phyloP scores from a whole-genome alignment of 1,140 invertebrate genomes.

The Aporrectodea caliginosa region DNA sequence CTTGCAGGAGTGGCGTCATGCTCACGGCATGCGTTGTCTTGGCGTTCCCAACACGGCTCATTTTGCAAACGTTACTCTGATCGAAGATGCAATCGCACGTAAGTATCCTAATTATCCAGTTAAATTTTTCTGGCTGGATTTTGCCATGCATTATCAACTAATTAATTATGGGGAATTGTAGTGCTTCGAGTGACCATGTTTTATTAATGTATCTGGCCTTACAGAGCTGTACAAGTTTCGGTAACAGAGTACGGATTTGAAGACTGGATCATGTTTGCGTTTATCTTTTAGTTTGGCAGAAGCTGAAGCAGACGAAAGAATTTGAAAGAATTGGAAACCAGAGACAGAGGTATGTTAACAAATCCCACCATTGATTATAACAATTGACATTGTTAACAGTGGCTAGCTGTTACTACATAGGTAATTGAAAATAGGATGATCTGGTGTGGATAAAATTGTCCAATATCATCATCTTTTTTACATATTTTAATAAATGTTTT shows the following conservation, averaged over 20 bases:
- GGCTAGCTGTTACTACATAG: conserved; percentile 8
- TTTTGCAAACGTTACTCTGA: conserved; percentile 98
- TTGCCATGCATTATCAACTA: too few relatives aligned
- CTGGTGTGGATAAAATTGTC: too few relatives aligned
- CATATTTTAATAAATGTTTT: not conserved
- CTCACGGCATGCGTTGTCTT: conserved; percentile 95
- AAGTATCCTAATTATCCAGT: too few relatives aligned
- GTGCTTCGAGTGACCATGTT: too few relatives aligned
- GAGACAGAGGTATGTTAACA: conserved; percentile 71
- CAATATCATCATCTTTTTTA: too few relatives aligned
- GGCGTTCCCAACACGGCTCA: conserved; percentile 99
- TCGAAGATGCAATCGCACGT: conserved; percentile 93
- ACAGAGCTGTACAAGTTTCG: too few relatives aligned
- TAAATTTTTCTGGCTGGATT: too few relatives aligned
- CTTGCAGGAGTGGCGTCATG: conserved; percentile 90
- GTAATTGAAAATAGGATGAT: too few relatives aligned
- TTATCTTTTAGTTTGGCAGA: conserved; percentile 76
- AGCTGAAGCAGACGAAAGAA: conserved; percentile 91
- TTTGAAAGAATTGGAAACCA: conserved; percentile 90
- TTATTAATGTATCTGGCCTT: too few relatives aligned
- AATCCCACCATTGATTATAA: too few relatives aligned
- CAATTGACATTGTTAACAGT: conserved; percentile 28
- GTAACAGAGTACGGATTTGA: too few relatives aligned
- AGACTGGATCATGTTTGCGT: not conserved
- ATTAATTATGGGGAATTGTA: too few relatives aligned